These are phyloP conservation scores for Saccopteryx leptura DNA, from an alignment of 2,113 vertebrate genomes.

Conservation along the genomic window DNA sequence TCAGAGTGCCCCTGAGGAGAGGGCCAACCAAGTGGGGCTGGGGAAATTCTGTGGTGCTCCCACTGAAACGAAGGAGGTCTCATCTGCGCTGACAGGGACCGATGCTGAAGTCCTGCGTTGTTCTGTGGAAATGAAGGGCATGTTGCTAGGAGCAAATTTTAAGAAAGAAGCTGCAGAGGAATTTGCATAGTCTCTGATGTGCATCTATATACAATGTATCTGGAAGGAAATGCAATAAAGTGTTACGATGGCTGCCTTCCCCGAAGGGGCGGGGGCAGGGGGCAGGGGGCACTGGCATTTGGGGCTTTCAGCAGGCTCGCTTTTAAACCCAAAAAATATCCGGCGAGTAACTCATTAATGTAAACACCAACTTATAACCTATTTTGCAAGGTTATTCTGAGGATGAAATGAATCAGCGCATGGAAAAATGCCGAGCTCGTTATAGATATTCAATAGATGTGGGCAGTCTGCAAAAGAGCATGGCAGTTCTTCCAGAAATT, in stretches of 20 bases:
- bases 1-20: not conserved
- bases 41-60: not conserved
- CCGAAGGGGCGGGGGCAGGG: not conserved
- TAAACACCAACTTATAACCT: not conserved
- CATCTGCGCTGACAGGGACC: rapidly evolving
- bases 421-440: rapidly evolving
- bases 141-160: not conserved
- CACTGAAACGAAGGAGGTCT: not conserved
- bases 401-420: too few relatives aligned
- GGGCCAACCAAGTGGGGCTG: not conserved
- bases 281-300: too few relatives aligned
- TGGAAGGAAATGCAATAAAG: not conserved
- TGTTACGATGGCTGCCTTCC: not conserved
- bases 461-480: not conserved
- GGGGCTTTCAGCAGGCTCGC: rapidly evolving
- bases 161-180: too few relatives aligned
- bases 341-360: not conserved
- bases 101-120: rapidly evolving
- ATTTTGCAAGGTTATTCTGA: not conserved
- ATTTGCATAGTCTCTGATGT: rapidly evolving
- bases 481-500: not conserved
- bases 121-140: too few relatives aligned
- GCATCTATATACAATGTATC: rapidly evolving
- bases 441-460: not conserved
- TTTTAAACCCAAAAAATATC: rapidly evolving